A percentile compares a stretch with the other conserved stretches of the same genome.
These are phyloP conservation scores for Xenopus petersii DNA, from an alignment of 2,797 vertebrate genomes.

Conservation along the genomic window DNA sequence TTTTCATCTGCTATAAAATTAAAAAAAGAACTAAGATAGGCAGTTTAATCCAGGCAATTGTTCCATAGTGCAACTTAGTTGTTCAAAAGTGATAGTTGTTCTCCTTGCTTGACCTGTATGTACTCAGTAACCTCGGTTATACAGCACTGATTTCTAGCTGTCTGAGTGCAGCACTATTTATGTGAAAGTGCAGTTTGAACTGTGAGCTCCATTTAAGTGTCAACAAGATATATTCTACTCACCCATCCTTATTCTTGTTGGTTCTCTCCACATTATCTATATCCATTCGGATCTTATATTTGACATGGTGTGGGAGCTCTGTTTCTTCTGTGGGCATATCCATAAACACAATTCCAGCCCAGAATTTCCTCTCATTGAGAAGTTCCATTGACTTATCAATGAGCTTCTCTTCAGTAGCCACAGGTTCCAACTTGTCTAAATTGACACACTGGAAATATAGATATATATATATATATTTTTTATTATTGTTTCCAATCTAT, in stretches of 20 bases:
- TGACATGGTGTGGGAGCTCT: constrained; percentile 83
- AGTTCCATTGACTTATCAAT: constrained; percentile 92
- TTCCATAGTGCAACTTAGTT: no score
- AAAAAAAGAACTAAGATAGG: no score
- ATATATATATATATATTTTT: background rate
- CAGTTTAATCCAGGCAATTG: no score
- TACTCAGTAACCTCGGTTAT: background rate
- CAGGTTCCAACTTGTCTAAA: constrained; percentile 89
- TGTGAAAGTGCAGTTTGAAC: no score
- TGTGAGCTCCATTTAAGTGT: background rate
- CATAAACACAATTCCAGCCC: constrained; percentile 93
- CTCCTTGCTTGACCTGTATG: no score
- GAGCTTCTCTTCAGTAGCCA: constrained; percentile 83
- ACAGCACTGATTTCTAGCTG: background rate
- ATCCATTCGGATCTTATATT: constrained; percentile 98
- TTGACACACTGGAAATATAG: constrained; percentile 83
- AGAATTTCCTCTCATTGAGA: constrained; percentile 88
- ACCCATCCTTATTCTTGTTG: constrained; percentile 97
- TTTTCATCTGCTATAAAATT: no score
- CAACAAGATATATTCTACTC: constrained; percentile 46
- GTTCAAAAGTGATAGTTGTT: no score
- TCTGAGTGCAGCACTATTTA: no score
- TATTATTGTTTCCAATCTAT: no score
- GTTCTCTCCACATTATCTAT: constrained; percentile 97
- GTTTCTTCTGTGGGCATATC: constrained; percentile 72